Base-by-base conservation (phyloP, 2,888 invertebrate genomes). In the Amphipyra berbera region DNA sequence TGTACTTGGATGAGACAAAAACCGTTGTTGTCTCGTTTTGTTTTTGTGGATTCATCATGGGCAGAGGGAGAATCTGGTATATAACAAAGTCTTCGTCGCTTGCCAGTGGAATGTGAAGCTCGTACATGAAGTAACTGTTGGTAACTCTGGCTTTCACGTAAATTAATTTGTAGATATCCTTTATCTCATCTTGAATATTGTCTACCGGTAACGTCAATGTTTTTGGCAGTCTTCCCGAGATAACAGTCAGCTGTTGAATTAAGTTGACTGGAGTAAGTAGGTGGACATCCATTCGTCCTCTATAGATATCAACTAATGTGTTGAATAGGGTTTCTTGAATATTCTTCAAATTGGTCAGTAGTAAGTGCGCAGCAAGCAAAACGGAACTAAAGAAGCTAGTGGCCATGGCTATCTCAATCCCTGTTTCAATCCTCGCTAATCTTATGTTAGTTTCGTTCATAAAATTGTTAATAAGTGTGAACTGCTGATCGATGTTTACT, bases 231-330 rank as follows among this genome's bases (percentile, higher is more conserved):
- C n/a, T 50, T 38, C 52, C 46, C 1, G 42, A 53, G 10, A 52
- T 59, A 12, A 14, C 13, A 12, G 15, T 42, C 13, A 60, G 42
- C 7, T 60, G 60, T 13, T 42, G 15, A 1, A 60, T 48, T 5
- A 54, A 38, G 42, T 61, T 13, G 7, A 42, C 48, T 7, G 59
- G 52, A 6, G 46, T 41, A 8, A 59, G 30, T 13, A 60, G 10
- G 12, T 60, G 53, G 12, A 60, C 53, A 42, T 60, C 53, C 33
- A 60, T 53, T 13, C 35, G 15, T 10, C 60, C 60, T 48, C 42
- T 60, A 13, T 53, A 60, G 2, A 47, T 42, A 13, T 60, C 46
- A 3, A 46, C 38, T 2, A 59, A 27, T 6, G 52, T 59, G 33
- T 59, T 46, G 33, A 52, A 52, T 4, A 59, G 41, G 9, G 46